phyloP scores from a whole-genome alignment of 2,888 invertebrate species.

The Platerodrilus igneus region DNA sequence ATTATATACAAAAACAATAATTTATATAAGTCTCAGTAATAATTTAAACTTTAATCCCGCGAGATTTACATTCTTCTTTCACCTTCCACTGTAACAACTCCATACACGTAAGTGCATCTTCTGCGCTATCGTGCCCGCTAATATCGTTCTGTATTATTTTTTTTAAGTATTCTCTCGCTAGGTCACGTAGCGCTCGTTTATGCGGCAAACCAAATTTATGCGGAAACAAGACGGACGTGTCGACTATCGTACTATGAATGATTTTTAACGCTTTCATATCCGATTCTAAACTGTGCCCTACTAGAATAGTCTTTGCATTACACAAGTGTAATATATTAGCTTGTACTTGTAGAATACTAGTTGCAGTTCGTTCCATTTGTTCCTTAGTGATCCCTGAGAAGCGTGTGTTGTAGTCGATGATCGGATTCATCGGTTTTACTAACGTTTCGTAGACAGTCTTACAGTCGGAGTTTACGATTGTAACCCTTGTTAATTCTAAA shows the following conservation, averaged over 20 bases:
- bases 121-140: constrained; percentile 91
- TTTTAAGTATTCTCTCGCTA: constrained; percentile 80
- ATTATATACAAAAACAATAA: too few species aligned
- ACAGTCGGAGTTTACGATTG: constrained; percentile 76
- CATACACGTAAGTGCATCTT: constrained; percentile 94
- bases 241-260: constrained; percentile 84
- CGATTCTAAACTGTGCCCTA: constrained; percentile 96
- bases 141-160: constrained; percentile 89
- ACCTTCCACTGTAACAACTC: constrained; percentile 86
- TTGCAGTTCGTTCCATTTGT: constrained; percentile 72
- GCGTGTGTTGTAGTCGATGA: constrained; percentile 91
- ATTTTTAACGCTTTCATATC: constrained; percentile 91
- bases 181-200: constrained; percentile 80
- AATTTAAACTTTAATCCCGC: constrained; percentile 20
- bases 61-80: constrained; percentile 71
- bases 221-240: constrained; percentile 92
- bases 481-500: constrained; percentile 85
- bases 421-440: constrained; percentile 81
- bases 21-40: too few species aligned
- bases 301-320: constrained; percentile 84
- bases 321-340: constrained; percentile 84
- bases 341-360: constrained; percentile 80
- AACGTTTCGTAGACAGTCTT: constrained; percentile 84
- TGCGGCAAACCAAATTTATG: constrained; percentile 89
- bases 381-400: constrained; percentile 93